phyloP scores from a whole-genome alignment of 53 echinoderm and acorn worm genomes.

The Holothuria leucospilota region DNA sequence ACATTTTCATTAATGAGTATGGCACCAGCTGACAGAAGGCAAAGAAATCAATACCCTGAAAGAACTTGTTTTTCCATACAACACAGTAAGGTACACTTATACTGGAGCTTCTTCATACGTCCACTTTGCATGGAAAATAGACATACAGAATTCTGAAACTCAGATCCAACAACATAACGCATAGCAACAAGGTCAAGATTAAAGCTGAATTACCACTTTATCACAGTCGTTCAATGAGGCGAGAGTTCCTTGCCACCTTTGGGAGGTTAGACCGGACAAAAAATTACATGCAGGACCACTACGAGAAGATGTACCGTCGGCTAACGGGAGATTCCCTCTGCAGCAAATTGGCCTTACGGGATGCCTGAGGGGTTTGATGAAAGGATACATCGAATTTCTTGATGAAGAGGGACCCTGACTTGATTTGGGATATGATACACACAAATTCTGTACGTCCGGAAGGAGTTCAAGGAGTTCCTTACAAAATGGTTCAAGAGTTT shows the following conservation, averaged over 20 bases:
- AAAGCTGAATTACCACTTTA: conserved; percentile 45
- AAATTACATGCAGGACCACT: conserved; percentile 33
- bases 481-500: conserved; percentile 56
- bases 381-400: conserved; percentile 47
- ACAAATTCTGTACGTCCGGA: conserved; percentile 38
- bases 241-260: conserved; percentile 55
- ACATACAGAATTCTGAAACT: conserved; percentile 40
- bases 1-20: conserved; percentile 56
- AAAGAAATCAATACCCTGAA: conserved; percentile 28
- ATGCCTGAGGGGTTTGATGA: conserved; percentile 65
- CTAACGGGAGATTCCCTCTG: conserved; percentile 57
- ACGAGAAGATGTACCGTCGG: conserved; percentile 40
- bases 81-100: conserved; percentile 54
- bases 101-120: conserved; percentile 34
- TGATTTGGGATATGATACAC: conserved; percentile 34
- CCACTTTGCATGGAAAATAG: conserved; percentile 52
- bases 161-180: conserved; percentile 51
- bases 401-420: conserved; percentile 65
- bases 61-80: conserved; percentile 48
- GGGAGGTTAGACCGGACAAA: conserved; percentile 43
- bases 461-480: conserved; percentile 42
- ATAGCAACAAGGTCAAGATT: conserved; percentile 50
- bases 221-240: conserved; percentile 54
- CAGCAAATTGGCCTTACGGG: conserved; percentile 22
- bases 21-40: conserved; percentile 54